Base-by-base conservation (phyloP, 2,888 invertebrate genomes). In the Sicus ferrugineus region DNA sequence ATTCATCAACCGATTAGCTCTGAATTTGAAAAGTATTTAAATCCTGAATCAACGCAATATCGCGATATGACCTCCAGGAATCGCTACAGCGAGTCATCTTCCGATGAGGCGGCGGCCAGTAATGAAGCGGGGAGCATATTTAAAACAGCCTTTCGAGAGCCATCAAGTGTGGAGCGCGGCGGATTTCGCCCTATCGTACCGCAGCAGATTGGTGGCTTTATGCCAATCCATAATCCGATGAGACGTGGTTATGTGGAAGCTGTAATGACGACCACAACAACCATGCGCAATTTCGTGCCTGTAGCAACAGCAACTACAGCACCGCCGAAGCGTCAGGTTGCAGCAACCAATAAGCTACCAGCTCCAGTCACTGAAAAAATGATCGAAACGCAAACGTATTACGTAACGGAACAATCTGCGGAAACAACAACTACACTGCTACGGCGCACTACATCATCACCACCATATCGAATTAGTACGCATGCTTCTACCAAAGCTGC, bases 171-270 rank as follows among this genome's bases (percentile, higher is more conserved):
- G 66, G 90, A 93, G 84, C 89, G 89, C 23, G 93, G 93, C 19
- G 93, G 93, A 2, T 94, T 94, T 80, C 86, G 90, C 16, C 94
- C 94, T 19, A 88, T 93, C 77, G 81, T 93, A 21, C 93, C 93
- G 1, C 90, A 90, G 48, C 88, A 88, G 34, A 75, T 89, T 71
- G 90, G 92, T 46, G 93, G 93, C 7, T 94, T 94, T 77, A 89
- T 88, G 79, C 94, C 94, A 0, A 90, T 91, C 23, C 81, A 87
- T 80, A 79, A 83, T 77, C 83, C 83, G 1, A 76, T 76, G 16
- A 77, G 80, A 2, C 77, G 78, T 3, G 83, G 81, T 0, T 64
- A 77, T 9, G 76, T 82, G 0, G 80, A 83, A 69, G 74, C 75
- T 0, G 74, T 83, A 1, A 77, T 78, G 46, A 71, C 74, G 67